Conservation (phyloP, 1,140 invertebrate species). For the Rhyacophila brunnea region DNA sequence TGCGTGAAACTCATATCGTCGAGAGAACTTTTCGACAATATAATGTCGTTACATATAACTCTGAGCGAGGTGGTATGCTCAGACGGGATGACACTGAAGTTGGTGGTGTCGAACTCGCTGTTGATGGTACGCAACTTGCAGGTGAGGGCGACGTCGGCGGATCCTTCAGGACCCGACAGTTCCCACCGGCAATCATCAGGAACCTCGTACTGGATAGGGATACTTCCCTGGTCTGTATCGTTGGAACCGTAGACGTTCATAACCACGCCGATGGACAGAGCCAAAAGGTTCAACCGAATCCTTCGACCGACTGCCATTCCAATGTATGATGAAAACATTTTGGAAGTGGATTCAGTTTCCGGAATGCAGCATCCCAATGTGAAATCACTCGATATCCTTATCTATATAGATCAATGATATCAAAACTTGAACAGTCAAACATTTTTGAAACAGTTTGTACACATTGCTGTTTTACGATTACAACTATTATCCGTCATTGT, state of each 20-base stretch:
- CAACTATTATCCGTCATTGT: no score
- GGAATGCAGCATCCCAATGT: no score
- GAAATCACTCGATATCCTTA: no score
- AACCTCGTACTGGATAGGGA: conserved; percentile 70
- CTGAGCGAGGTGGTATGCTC: conserved; percentile 79
- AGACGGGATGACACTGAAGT: conserved; percentile 81
- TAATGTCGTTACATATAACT: conserved; percentile 74
- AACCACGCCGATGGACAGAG: conserved; percentile 6
- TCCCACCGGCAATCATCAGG: conserved; percentile 82
- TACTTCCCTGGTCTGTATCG: conserved; percentile 53
- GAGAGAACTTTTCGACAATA: conserved; percentile 69
- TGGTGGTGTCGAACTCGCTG: conserved; percentile 81
- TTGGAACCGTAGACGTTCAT: conserved; percentile 44
- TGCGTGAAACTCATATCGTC: conserved; percentile 78
- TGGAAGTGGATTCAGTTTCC: no score
- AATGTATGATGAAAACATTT: no score
- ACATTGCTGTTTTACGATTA: no score
- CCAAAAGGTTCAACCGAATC: conserved; percentile 14
- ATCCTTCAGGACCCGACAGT: conserved; percentile 54
- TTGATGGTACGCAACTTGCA: conserved; percentile 78
- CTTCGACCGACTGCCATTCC: conserved; percentile 40
- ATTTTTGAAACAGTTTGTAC: no score
- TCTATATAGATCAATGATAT: no score
- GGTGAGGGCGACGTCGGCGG: conserved; percentile 72
- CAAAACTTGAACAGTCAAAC: no score